phyloP scores from a whole-genome alignment of 2,888 invertebrate genomes.

The Celastrina argiolus region DNA sequence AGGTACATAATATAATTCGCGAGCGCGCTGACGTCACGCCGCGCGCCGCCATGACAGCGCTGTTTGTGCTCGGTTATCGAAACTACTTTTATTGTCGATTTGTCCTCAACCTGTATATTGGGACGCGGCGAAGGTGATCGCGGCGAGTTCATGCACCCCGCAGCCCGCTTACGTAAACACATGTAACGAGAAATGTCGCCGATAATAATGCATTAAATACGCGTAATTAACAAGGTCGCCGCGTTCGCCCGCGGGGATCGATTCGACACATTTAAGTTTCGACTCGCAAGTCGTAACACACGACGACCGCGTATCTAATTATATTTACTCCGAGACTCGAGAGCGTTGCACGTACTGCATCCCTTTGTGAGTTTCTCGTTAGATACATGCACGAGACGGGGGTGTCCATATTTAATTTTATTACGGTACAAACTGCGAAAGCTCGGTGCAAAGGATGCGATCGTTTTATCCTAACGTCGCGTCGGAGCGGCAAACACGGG shows the following conservation, averaged over 20 bases:
- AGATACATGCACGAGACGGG: neutral
- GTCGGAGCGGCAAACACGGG: constrained; percentile 23
- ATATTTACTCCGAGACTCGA: neutral
- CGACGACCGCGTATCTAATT: neutral
- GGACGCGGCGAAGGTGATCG: constrained; percentile 68
- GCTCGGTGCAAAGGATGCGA: constrained; percentile 34
- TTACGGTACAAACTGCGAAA: constrained; percentile 7
- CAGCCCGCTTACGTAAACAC: constrained; percentile 68
- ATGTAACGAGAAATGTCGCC: constrained; percentile 56
- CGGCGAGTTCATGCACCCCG: constrained; percentile 61
- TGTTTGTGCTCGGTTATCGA: constrained; percentile 64
- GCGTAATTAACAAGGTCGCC: constrained; percentile 31
- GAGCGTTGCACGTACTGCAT: neutral
- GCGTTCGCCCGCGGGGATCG: neutral
- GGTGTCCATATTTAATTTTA: constrained; percentile 9
- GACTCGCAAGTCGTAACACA: neutral
- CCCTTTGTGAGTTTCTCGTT: constrained; percentile 7
- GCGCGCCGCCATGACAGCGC: constrained; percentile 39
- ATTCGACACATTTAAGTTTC: neutral
- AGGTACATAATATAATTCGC: constrained; percentile 3
- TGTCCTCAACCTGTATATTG: constrained; percentile 70
- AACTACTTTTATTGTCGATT: constrained; percentile 61
- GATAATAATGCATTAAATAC: constrained; percentile 30
- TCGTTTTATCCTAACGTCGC: constrained; percentile 28
- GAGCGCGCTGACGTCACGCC: constrained; percentile 35